phyloP scores from a whole-genome alignment of 2,797 vertebrate species.

The Tolypeutes matacus region DNA sequence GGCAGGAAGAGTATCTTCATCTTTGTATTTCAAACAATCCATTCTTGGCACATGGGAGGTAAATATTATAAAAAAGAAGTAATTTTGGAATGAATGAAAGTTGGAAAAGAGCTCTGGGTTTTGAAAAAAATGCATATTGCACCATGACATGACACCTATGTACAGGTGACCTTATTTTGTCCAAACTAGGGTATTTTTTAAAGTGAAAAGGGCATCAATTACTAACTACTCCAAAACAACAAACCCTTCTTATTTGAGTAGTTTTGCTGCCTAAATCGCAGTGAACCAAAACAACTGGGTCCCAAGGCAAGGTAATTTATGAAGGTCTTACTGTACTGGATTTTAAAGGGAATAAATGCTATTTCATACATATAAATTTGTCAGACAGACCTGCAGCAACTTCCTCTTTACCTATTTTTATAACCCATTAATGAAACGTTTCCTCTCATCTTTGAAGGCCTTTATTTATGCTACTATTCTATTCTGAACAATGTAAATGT shows the following conservation, averaged over 20 bases:
- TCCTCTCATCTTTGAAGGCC: slow-evolving; percentile 2
- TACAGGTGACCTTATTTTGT: neutral
- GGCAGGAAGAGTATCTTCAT: neutral
- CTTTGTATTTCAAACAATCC: neutral
- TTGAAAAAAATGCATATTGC: neutral
- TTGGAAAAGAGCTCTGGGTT: slow-evolving; percentile 33
- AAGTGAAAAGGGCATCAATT: neutral
- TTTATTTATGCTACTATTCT: neutral
- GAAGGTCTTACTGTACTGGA: neutral
- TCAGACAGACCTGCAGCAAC: neutral
- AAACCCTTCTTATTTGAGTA: neutral
- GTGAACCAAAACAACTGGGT: neutral
- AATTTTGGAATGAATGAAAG: slow-evolving; percentile 26
- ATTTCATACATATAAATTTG: neutral
- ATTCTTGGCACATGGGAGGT: neutral
- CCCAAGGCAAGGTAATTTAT: slow-evolving; percentile 14
- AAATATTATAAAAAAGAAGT: neutral
- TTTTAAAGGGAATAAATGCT: slow-evolving; percentile 32
- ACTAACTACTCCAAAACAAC: neutral
- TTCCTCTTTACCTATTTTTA: slow-evolving; percentile 57
- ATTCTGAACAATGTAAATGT: neutral
- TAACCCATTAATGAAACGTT: neutral
- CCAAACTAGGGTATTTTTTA: neutral
- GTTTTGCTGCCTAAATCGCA: neutral
- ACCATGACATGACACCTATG: neutral